Evolutionary conservation across 2,888 invertebrate genomes (phyloP).

Genomic region (Macropis europaea): DNA sequence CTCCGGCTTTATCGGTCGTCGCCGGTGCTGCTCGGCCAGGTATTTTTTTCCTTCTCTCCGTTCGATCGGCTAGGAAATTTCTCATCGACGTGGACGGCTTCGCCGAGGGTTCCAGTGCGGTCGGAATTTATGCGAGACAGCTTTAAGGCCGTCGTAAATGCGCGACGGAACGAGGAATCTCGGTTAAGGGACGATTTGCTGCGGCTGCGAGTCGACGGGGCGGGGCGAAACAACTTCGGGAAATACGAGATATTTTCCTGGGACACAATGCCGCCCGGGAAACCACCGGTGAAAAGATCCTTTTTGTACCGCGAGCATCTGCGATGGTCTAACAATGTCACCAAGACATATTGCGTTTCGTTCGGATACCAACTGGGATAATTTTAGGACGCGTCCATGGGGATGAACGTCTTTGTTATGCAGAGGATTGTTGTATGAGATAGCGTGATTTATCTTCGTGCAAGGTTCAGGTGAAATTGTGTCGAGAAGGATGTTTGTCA

Average conservation of each 20-base stretch:
- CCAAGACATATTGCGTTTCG: background rate
- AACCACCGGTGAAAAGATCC: background rate
- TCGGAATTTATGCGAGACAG: constrained; percentile 51
- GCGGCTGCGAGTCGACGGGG: constrained; percentile 5
- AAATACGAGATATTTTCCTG: constrained; percentile 31
- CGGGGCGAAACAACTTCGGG: constrained; percentile 19
- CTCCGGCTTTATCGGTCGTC: no score
- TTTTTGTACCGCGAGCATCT: background rate
- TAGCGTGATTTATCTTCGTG: no score
- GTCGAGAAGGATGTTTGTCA: no score
- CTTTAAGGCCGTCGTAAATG: constrained; percentile 51
- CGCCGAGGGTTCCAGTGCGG: background rate
- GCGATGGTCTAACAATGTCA: constrained; percentile 7
- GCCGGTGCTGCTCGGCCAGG: no score
- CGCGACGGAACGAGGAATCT: constrained; percentile 41
- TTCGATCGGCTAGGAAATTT: constrained; percentile 33
- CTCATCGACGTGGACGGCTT: constrained; percentile 20
- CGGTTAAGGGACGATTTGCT: constrained; percentile 45
- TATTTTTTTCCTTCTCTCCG: background rate
- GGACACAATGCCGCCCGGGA: background rate
- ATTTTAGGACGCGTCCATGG: background rate
- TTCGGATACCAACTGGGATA: background rate
- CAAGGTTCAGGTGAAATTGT: no score
- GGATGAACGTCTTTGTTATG: no score
- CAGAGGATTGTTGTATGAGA: no score